Conservation (phyloP, 1,140 invertebrate genomes). For the Lordiphosa collinella region DNA sequence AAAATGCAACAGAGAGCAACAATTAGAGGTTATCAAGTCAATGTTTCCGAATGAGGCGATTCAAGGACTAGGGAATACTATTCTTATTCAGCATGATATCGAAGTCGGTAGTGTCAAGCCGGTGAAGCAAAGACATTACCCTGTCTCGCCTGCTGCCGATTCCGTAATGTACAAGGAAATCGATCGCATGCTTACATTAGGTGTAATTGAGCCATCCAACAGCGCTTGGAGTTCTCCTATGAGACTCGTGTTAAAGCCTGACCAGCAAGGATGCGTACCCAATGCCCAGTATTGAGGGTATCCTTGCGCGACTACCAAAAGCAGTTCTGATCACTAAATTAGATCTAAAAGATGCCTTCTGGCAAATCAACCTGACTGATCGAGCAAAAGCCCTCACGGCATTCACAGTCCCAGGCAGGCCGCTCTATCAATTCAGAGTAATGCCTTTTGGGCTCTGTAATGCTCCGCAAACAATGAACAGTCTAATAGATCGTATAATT, state of each 20-base stretch:
- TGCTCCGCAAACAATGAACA: constrained; percentile 6
- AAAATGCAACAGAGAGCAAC: too few species aligned
- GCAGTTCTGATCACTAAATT: neutral
- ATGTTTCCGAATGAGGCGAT: neutral
- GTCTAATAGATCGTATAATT: neutral
- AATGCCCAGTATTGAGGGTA: neutral
- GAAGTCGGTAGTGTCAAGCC: neutral
- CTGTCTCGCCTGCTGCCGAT: neutral
- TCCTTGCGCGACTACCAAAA: neutral
- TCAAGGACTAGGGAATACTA: neutral
- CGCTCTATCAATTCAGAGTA: too few species aligned
- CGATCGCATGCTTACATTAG: neutral
- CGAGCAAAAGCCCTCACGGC: constrained; percentile 1
- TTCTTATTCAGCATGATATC: neutral
- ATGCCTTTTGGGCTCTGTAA: constrained; percentile 6
- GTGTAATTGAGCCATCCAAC: neutral
- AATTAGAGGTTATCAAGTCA: neutral
- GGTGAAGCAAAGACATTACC: neutral
- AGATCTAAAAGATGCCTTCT: neutral
- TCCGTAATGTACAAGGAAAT: neutral
- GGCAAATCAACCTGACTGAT: neutral
- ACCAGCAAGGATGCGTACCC: neutral
- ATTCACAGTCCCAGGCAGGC: constrained; percentile 1
- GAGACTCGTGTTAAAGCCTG: neutral
- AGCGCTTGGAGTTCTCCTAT: neutral